Base-by-base conservation (phyloP, 1,140 invertebrate species). In the Drosophila oshimai region DNA sequence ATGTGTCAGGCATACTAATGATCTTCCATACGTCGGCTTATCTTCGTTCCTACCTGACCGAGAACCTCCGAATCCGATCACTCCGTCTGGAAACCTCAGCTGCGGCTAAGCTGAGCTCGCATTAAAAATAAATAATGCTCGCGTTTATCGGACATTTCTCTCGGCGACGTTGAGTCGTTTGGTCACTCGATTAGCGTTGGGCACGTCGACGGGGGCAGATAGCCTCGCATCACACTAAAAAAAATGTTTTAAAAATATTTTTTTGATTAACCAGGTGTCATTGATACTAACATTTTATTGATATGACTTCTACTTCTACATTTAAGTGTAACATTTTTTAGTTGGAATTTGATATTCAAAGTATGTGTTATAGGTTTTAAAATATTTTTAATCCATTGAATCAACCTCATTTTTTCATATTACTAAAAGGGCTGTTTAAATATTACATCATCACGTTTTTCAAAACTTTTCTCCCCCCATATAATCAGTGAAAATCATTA, bases 1-100 rank as follows among this genome's bases (percentile, higher is more conserved):
- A 47, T 80, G 75, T 86, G 81, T 68, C 57, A 76, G 33, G 75
- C 72, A 84, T 84, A 64, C 36, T 75, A 86, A 84, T 86, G 71
- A 84, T 72, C 46, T 51, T 17, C 10, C n/a, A 31, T 31, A 18
- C 24, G 15, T 33, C 46, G 29, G 42, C 31, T 64, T 51, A 67
- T 46, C 28, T 53, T n/a, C 41, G 41, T 31, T 34, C 29, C 42
- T 53, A 53, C 46, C 41, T 51, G 39, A 10, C 26, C 45, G 45
- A 39, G 29, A 33, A 15, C 6, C 46, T 36, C 34, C 22, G n/a
- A n/a, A n/a, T n/a, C n/a, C n/a, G n/a, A n/a, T n/a, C n/a, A 17
- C n/a, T 15, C 33, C 10, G 28, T n/a, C n/a, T 31, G 46, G 20
- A 34, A 24, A n/a, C 26, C 53, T 22, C 24, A 45, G 29, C 13